These are phyloP conservation scores for Meteorus colon DNA, from an alignment of 2,888 invertebrate genomes.

Conservation along the genomic window DNA sequence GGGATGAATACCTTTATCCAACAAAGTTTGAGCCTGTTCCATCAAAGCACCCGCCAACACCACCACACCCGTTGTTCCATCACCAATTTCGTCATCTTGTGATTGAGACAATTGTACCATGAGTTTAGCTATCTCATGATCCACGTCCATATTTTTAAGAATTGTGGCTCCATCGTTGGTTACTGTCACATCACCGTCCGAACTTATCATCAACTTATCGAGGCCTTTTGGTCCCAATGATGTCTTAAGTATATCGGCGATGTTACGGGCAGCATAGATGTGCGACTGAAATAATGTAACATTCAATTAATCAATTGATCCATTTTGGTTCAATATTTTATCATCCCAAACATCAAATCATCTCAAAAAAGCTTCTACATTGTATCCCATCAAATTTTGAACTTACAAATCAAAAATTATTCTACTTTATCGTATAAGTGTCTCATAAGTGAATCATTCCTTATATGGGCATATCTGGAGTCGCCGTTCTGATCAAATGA, in stretches of 20 bases:
- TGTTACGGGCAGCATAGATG: conserved; percentile 96
- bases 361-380: too few relatives aligned
- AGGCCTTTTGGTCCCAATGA: conserved; percentile 97
- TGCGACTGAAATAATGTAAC: conserved; percentile 84
- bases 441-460: background rate
- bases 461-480: background rate
- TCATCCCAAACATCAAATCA: too few relatives aligned
- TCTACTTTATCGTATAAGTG: too few relatives aligned
- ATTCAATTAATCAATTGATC: conserved; percentile 49
- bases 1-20: conserved; percentile 98
- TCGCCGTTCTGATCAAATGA: background rate
- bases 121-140: conserved; percentile 97
- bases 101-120: conserved; percentile 98
- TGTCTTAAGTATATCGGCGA: conserved; percentile 91
- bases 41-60: conserved; percentile 90
- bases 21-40: conserved; percentile 93
- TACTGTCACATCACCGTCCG: conserved; percentile 97
- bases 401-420: too few relatives aligned
- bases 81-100: conserved; percentile 99
- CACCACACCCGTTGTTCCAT: conserved; percentile 99
- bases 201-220: conserved; percentile 97
- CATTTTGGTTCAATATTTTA: conserved; percentile 27
- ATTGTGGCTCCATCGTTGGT: conserved; percentile 99
- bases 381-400: too few relatives aligned
- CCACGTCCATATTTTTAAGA: conserved; percentile 98